A percentile compares a stretch with the other conserved stretches of the same genome.
phyloP scores from a whole-genome alignment of 2,797 vertebrate genomes.

The Gymnothorax javanicus region DNA sequence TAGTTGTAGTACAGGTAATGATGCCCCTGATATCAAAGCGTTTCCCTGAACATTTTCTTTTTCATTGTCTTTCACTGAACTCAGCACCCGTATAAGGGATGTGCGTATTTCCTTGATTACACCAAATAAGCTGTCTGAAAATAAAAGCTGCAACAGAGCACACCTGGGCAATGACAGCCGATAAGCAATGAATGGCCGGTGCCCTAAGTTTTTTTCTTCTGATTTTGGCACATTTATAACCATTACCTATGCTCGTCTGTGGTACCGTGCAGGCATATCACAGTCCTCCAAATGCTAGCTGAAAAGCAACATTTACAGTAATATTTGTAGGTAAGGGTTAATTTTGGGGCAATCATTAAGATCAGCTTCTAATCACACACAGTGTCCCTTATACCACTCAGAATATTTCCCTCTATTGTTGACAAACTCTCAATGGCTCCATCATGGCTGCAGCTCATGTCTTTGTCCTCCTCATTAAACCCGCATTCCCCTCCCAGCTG shows the following conservation, averaged over 20 bases:
- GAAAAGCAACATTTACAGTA: neutral
- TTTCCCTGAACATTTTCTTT: too few relatives aligned
- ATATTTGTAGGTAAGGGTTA: neutral
- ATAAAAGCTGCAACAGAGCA: neutral
- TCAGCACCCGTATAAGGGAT: too few relatives aligned
- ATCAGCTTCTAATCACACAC: neutral
- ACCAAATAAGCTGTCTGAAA: neutral
- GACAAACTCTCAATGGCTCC: conserved; percentile 4
- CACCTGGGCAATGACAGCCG: neutral
- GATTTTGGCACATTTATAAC: neutral
- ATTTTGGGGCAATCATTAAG: neutral
- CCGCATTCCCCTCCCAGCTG: neutral
- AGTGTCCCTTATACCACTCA: neutral
- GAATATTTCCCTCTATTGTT: neutral
- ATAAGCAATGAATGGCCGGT: neutral
- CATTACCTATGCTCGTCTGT: neutral
- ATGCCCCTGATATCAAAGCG: too few relatives aligned
- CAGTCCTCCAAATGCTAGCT: neutral
- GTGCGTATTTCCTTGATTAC: too few relatives aligned
- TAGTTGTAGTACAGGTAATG: too few relatives aligned
- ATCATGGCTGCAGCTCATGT: conserved; percentile 1
- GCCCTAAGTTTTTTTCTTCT: neutral
- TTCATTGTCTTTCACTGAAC: too few relatives aligned
- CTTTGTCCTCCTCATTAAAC: conserved; percentile 17
- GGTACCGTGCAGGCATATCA: neutral